phyloP scores from a whole-genome alignment of 1,140 invertebrate species.

The Stegodyphus dumicola region DNA sequence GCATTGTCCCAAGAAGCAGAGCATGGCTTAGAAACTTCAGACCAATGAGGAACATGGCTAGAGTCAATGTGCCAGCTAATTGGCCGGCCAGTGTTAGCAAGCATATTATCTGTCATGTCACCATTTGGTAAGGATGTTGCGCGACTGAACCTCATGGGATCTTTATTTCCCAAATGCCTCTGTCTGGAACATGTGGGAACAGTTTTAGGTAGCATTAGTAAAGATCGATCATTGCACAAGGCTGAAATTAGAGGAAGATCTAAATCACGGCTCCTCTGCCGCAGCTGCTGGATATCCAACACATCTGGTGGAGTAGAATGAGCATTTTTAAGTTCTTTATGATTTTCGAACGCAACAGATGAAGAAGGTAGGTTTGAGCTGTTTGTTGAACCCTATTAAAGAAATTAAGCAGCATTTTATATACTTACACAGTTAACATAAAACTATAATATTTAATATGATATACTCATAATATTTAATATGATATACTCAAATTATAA shows the following conservation, averaged over 20 bases:
- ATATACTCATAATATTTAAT: too few relatives aligned
- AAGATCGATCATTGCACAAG: slow-evolving; percentile 86
- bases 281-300: slow-evolving; percentile 70
- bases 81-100: slow-evolving; percentile 24
- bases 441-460: too few relatives aligned
- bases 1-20: slow-evolving; percentile 48
- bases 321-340: not conserved
- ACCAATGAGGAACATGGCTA: not conserved
- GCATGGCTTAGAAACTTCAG: slow-evolving; percentile 27
- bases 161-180: slow-evolving; percentile 52
- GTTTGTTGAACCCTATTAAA: too few relatives aligned
- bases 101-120: slow-evolving; percentile 4
- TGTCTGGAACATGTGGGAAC: slow-evolving; percentile 61
- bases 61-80: slow-evolving; percentile 59
- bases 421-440: too few relatives aligned
- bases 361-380: not conserved
- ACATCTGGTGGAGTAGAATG: slow-evolving; percentile 7
- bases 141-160: slow-evolving; percentile 21
- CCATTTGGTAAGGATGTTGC: slow-evolving; percentile 46
- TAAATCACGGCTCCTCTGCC: slow-evolving; percentile 87
- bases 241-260: slow-evolving; percentile 89
- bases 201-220: slow-evolving; percentile 63
- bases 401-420: too few relatives aligned
- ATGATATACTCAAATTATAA: too few relatives aligned
- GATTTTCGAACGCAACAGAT: not conserved